Evolutionary conservation across 2,113 vertebrate species (phyloP).

Genomic region (Ibidorhyncha struthersii): DNA sequence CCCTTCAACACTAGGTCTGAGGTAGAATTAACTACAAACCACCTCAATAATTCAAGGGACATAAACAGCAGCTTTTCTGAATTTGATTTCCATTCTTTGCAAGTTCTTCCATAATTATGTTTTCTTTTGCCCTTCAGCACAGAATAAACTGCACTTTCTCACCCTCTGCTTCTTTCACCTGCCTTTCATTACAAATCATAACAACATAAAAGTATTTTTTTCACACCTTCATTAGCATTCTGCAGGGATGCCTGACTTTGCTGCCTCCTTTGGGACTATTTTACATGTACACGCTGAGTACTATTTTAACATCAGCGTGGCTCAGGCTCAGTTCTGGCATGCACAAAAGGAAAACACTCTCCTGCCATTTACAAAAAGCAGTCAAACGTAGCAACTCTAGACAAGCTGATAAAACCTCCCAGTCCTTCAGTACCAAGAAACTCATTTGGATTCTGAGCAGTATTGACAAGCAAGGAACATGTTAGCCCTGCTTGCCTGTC

Average conservation of each 20-base stretch:
- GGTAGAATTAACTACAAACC: constrained; percentile 11
- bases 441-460: background rate
- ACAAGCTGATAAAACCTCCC: background rate
- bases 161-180: background rate
- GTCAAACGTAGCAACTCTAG: background rate
- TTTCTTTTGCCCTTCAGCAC: constrained; percentile 14
- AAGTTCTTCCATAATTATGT: constrained; percentile 12
- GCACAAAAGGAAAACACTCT: background rate
- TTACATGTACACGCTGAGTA: background rate
- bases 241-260: background rate
- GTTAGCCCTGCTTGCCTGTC: background rate
- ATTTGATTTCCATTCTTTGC: background rate
- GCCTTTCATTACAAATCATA: background rate
- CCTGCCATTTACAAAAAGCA: background rate
- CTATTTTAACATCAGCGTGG: background rate
- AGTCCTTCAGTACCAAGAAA: background rate
- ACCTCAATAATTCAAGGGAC: background rate
- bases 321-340: background rate
- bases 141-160: background rate
- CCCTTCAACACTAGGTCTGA: background rate
- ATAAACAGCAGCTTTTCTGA: background rate
- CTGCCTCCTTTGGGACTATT: background rate
- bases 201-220: background rate
- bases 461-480: background rate
- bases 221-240: constrained; percentile 1